phyloP scores from a whole-genome alignment of 53 echinoderm and acorn worm species.

The Luidia sarsii region DNA sequence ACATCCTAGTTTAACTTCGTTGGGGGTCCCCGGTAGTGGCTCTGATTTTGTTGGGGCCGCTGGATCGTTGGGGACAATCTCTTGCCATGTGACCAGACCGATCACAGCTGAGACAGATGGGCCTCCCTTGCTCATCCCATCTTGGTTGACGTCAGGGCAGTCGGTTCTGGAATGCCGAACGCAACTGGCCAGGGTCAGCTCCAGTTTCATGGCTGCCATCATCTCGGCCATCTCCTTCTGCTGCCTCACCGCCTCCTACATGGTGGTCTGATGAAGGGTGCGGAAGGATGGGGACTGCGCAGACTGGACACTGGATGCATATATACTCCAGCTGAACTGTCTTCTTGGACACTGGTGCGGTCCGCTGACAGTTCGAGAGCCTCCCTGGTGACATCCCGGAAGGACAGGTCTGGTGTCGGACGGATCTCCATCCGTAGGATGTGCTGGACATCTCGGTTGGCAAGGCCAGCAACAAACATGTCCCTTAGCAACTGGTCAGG shows the following conservation, averaged over 20 bases:
- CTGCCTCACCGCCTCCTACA: background rate
- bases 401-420: background rate
- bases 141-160: background rate
- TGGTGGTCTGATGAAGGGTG: background rate
- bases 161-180: background rate
- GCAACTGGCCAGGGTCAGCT: background rate
- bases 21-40: no score
- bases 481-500: background rate
- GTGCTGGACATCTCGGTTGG: background rate
- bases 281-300: background rate
- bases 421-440: slow-evolving; percentile 9
- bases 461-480: background rate
- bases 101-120: slow-evolving; percentile 3
- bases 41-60: no score
- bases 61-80: background rate
- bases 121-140: slow-evolving; percentile 11
- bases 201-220: background rate
- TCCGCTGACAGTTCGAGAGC: background rate
- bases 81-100: slow-evolving; percentile 2
- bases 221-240: no score
- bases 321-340: background rate
- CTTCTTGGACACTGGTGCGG: background rate
- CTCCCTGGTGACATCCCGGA: background rate
- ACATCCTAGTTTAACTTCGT: background rate
- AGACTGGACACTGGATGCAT: no score